Evolutionary conservation across 1,140 invertebrate species (phyloP), one percentile per base, ranked within the genome.

Genomic region (Procambarus clarkii): DNA sequence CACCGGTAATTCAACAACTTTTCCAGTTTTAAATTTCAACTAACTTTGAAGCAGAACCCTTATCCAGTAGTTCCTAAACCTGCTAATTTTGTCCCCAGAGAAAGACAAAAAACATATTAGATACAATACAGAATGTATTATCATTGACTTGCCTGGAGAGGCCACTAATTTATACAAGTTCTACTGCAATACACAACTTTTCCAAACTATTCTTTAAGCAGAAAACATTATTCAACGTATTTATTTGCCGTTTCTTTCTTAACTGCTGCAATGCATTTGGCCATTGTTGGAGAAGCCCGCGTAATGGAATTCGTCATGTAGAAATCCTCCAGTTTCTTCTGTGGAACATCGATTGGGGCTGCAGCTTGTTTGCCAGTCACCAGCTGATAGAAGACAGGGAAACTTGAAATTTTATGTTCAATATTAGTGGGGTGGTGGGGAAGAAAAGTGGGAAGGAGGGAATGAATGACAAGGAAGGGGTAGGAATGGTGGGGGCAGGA

Each of bases 241-340:
- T 91, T 91, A 76, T 92, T 93, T 21, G 91, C 50, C 58, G 83
- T 88, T 83, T 93, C 92, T 78, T 98, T 98, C 74, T 96, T 94
- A 11, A 97, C 97, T 69, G 98, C 98, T 94, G 98, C 97, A 78
- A 99, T 97, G 95, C 99, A 99, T 95, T 99, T 99, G 46, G 99
- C 98, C 99, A 99, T 99, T 54, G 98, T 99, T 88, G 97, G 96
- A 21, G 99, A 99, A n/a, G 99, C 98, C 94, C 99, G 95, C 88
- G 97, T 98, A 93, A 99, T 98, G 8, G 97, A 95, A 94, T 99
- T 98, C 13, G 99, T 99, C 98, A 99, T 99, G 95, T 98, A 99
- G 95, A 98, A 99, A 94, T 99, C 98, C 94, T 98, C 97, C 60
- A 99, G 95, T 79, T 96, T 95, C 94, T 97, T 97, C 87, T 97